Conservation (phyloP, 2,888 invertebrate species). For the Galerucella pusilla region DNA sequence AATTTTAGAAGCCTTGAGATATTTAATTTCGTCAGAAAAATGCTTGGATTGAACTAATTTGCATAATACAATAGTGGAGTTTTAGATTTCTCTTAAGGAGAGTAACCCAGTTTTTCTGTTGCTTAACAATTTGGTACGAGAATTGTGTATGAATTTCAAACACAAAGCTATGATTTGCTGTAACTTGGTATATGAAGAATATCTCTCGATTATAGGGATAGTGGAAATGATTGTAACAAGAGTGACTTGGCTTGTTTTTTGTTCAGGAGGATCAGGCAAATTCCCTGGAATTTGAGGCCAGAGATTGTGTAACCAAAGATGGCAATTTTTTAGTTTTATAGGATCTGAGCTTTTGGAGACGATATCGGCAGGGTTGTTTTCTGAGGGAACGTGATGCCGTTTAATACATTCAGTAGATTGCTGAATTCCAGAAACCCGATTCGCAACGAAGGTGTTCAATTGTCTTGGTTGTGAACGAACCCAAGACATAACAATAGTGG, state of each 20-base stretch:
- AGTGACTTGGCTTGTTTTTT: constrained; percentile 27
- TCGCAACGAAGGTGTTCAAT: constrained; percentile 41
- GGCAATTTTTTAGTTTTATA: too few species aligned
- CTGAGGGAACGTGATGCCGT: neutral
- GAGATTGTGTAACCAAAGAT: too few species aligned
- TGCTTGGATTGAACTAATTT: neutral
- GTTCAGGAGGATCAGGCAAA: constrained; percentile 27
- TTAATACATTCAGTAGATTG: constrained; percentile 19
- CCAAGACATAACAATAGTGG: constrained; percentile 38
- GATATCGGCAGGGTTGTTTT: constrained; percentile 37
- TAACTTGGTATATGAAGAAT: too few species aligned
- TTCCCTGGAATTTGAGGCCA: neutral
- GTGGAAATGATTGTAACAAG: constrained; percentile 36
- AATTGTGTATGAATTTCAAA: too few species aligned
- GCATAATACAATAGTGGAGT: neutral
- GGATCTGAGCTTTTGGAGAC: constrained; percentile 8
- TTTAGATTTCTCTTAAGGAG: neutral
- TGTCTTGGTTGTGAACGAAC: constrained; percentile 16
- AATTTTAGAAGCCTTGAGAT: neutral
- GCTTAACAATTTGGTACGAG: too few species aligned
- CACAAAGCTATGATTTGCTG: constrained; percentile 37
- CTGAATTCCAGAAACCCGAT: constrained; percentile 40
- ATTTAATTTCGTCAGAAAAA: neutral
- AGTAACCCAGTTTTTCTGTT: too few species aligned
- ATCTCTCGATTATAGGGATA: too few species aligned